Conservation (phyloP, 2,888 invertebrate species). For the Schizaphis graminum region DNA sequence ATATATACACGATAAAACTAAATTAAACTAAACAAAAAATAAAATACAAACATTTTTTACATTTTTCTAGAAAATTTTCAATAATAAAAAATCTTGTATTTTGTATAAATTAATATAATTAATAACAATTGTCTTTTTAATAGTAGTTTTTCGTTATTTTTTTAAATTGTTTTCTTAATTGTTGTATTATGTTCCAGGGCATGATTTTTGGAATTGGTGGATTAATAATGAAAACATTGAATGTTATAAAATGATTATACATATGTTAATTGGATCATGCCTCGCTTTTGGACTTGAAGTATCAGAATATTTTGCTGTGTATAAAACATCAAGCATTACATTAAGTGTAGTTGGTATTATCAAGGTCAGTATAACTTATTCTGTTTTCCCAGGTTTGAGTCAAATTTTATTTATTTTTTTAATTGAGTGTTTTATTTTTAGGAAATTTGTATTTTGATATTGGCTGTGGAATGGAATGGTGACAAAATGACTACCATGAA, state of each 20-base stretch:
- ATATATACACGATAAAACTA: too few species aligned
- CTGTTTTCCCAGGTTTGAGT: not conserved
- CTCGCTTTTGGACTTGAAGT: conserved; percentile 96
- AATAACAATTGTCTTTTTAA: too few species aligned
- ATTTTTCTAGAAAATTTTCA: too few species aligned
- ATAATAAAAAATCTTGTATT: too few species aligned
- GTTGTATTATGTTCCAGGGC: conserved; percentile 68
- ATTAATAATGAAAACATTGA: not conserved
- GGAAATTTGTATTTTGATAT: conserved; percentile 92
- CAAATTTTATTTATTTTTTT: conserved; percentile 34
- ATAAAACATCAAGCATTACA: conserved; percentile 95
- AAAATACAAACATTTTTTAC: too few species aligned
- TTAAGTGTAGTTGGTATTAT: conserved; percentile 95
- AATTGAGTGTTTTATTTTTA: conserved; percentile 72
- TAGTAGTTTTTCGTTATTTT: conserved; percentile 69
- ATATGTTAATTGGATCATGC: conserved; percentile 81
- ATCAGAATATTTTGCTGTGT: conserved; percentile 92
- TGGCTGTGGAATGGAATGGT: conserved; percentile 89
- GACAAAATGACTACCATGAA: conserved; percentile 88
- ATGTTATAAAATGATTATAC: conserved; percentile 50
- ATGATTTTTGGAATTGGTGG: conserved; percentile 72
- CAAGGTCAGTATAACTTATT: conserved; percentile 77
- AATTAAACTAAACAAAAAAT: too few species aligned
- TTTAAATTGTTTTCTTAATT: conserved; percentile 71
- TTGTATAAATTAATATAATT: too few species aligned